phyloP scores from a whole-genome alignment of 2,113 vertebrate genomes.

The Gobio gobio region DNA sequence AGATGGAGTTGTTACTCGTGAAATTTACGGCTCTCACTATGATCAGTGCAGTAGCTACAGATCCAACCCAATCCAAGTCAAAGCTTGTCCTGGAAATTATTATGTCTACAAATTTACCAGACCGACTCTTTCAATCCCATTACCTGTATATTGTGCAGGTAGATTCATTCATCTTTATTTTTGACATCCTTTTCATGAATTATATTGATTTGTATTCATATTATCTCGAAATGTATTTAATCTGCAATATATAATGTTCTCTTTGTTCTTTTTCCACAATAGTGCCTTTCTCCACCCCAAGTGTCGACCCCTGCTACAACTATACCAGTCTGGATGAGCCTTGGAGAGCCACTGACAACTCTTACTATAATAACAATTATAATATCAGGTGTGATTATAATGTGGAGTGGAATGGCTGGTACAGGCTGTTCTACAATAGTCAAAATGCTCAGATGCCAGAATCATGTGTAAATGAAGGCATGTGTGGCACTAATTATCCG shows the following conservation, averaged over 20 bases:
- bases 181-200: neutral
- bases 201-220: neutral
- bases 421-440: neutral
- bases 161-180: no score
- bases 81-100: no score
- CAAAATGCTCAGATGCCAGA: neutral
- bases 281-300: neutral
- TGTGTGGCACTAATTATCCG: neutral
- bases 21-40: no score
- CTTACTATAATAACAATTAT: neutral
- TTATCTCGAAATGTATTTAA: neutral
- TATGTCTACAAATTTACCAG: no score
- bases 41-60: no score
- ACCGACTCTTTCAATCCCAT: no score
- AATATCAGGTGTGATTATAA: conserved; percentile 32
- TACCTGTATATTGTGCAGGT: no score
- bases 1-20: no score
- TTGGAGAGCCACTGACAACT: neutral
- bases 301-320: neutral
- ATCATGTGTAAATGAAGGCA: neutral
- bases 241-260: neutral
- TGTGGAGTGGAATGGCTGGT: conserved; percentile 33
- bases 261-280: neutral
- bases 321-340: conserved; percentile 11
- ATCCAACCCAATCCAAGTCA: no score